phyloP scores from a whole-genome alignment of 1,140 invertebrate species.

The Triops longicaudatus region DNA sequence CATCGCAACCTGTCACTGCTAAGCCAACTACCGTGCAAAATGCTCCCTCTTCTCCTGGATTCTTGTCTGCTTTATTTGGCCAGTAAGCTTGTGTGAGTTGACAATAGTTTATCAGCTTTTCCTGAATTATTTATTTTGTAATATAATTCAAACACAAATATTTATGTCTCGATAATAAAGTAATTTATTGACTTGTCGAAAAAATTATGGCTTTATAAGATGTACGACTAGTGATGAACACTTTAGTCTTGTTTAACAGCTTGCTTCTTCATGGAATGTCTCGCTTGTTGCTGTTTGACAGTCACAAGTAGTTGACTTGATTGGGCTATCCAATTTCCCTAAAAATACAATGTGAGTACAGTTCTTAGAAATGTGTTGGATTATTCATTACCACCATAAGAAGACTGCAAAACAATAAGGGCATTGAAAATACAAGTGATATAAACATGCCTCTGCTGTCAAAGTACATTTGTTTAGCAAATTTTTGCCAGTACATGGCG shows the following conservation, averaged over 20 bases:
- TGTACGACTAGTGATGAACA: background rate
- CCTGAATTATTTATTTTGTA: too few relatives aligned
- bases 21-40: background rate
- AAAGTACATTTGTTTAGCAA: conserved; percentile 84
- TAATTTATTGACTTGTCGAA: background rate
- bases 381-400: conserved; percentile 75
- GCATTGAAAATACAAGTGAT: conserved; percentile 81
- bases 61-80: background rate
- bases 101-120: too few relatives aligned
- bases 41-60: background rate
- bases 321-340: conserved; percentile 77
- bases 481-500: conserved; percentile 69
- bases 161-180: background rate
- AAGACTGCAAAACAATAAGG: conserved; percentile 82
- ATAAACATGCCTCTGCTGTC: conserved; percentile 86
- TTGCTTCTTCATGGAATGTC: conserved; percentile 31
- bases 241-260: background rate
- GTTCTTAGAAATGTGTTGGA: background rate
- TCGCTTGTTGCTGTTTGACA: conserved; percentile 64
- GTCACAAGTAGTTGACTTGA: conserved; percentile 76
- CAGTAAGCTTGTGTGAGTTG: background rate
- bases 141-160: too few relatives aligned
- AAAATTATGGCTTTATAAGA: background rate
- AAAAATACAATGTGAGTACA: conserved; percentile 34
- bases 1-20: background rate